These are phyloP conservation scores for Chymomyza amoena DNA, from an alignment of 2,888 invertebrate genomes.

Conservation along the genomic window DNA sequence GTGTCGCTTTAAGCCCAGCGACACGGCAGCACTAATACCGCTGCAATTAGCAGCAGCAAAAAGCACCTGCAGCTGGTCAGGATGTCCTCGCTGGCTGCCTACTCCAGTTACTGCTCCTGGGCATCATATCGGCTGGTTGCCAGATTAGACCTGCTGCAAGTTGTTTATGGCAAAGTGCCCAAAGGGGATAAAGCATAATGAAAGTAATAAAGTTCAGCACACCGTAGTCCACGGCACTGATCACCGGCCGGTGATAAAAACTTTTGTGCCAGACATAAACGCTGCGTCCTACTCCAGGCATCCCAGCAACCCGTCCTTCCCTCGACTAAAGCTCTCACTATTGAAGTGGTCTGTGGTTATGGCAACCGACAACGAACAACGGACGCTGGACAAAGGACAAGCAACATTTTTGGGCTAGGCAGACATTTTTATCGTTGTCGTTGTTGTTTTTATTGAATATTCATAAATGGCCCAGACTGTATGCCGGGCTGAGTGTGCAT, in stretches of 20 bases:
- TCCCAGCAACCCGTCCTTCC: not conserved
- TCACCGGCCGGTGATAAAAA: slow-evolving; percentile 57
- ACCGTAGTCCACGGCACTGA: slow-evolving; percentile 17
- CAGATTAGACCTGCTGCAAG: slow-evolving; percentile 62
- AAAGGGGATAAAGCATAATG: slow-evolving; percentile 61
- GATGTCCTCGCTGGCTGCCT: not conserved
- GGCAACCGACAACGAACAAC: slow-evolving; percentile 27
- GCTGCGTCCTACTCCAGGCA: not conserved
- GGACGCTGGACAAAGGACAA: not conserved
- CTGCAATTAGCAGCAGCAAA: slow-evolving; percentile 61
- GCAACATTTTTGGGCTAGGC: slow-evolving; percentile 24
- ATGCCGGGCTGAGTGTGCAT: not conserved
- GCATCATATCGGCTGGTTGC: slow-evolving; percentile 34
- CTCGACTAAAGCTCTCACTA: not conserved
- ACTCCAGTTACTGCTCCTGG: slow-evolving; percentile 20
- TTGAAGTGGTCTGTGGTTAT: slow-evolving; percentile 48
- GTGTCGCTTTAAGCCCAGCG: slow-evolving; percentile 57
- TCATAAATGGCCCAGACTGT: slow-evolving; percentile 39
- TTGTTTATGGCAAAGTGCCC: slow-evolving; percentile 49
- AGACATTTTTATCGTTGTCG: slow-evolving; percentile 74
- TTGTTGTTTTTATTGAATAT: slow-evolving; percentile 74
- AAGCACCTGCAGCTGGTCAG: slow-evolving; percentile 44
- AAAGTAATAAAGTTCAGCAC: slow-evolving; percentile 68
- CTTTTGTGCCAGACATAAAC: slow-evolving; percentile 34
- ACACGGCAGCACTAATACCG: slow-evolving; percentile 69